Conservation (phyloP, 30 jellyfish, hydroid and myxozoan genomes). For the Clytia hemisphaerica region DNA sequence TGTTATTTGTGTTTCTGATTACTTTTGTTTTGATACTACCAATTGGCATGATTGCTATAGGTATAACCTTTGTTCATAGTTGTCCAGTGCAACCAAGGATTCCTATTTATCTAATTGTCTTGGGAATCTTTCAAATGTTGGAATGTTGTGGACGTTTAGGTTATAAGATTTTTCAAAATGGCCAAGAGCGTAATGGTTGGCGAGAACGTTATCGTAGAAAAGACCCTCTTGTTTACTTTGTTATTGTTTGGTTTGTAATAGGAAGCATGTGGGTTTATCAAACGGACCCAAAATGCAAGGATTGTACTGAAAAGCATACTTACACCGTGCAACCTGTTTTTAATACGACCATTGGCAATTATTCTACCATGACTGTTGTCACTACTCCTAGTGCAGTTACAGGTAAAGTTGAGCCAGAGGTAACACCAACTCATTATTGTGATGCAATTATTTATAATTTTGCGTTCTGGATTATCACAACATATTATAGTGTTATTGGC, state of each 20-base stretch:
- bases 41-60: constrained; percentile 50
- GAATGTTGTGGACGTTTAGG: constrained; percentile 69
- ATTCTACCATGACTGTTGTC: neutral
- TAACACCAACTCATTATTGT: constrained; percentile 39
- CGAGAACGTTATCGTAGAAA: constrained; percentile 48
- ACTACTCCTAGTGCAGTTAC: neutral
- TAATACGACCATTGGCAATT: neutral
- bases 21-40: constrained; percentile 38
- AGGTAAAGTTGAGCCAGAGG: neutral
- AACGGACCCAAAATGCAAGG: constrained; percentile 61
- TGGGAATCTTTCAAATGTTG: constrained; percentile 67
- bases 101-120: constrained; percentile 57
- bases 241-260: constrained; percentile 74
- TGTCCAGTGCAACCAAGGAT: constrained; percentile 84
- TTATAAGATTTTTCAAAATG: constrained; percentile 35
- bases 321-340: too few species aligned
- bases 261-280: constrained; percentile 96
- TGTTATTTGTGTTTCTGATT: constrained; percentile 21
- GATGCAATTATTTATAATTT: constrained; percentile 40
- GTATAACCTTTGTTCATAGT: constrained; percentile 51
- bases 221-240: constrained; percentile 71
- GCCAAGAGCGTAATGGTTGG: constrained; percentile 16
- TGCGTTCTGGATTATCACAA: constrained; percentile 57
- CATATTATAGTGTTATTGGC: constrained; percentile 53
- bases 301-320: neutral